Percentiles rank a stretch among this genome's conserved stretches.
phyloP scores from a whole-genome alignment of 1,140 invertebrate genomes.

The Phocides pigmalion region DNA sequence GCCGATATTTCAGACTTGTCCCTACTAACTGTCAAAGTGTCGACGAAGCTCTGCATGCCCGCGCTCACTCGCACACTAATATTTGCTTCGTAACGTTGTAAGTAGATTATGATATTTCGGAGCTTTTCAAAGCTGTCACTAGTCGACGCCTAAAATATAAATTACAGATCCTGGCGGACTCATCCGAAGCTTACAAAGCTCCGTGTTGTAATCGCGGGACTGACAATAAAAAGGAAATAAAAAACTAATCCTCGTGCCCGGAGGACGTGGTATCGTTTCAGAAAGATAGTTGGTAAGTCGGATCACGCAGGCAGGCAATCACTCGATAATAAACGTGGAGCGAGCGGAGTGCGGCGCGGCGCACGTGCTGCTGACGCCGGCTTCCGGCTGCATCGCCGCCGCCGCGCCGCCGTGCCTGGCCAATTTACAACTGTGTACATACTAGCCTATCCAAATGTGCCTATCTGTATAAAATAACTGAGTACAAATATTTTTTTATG shows the following conservation, averaged over 20 bases:
- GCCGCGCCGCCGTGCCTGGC: conserved; percentile 25
- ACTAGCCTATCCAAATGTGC: too few species aligned
- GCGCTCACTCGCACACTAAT: conserved; percentile 35
- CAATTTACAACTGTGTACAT: conserved; percentile 11
- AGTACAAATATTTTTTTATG: too few species aligned
- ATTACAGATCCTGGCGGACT: conserved; percentile 3
- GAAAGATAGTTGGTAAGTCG: conserved; percentile 69
- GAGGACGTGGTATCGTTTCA: conserved; percentile 57
- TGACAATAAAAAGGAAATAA: conserved; percentile 63
- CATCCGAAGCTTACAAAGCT: conserved; percentile 23
- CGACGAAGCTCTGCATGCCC: conserved; percentile 54
- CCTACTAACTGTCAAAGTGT: conserved; percentile 80
- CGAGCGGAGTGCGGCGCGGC: conserved; percentile 54
- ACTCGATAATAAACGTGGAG: conserved; percentile 78
- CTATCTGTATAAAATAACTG: too few species aligned
- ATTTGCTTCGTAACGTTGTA: conserved; percentile 31
- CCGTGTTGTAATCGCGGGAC: conserved; percentile 53
- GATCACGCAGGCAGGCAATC: conserved; percentile 78
- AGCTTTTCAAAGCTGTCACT: conserved; percentile 4
- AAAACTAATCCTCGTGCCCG: conserved; percentile 57
- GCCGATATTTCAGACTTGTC: conserved; percentile 81
- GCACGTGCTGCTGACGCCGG: conserved; percentile 75
- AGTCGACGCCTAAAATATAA: conserved; percentile 5
- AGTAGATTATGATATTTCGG: conserved; percentile 32
- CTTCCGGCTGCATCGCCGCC: conserved; percentile 53